phyloP scores from a whole-genome alignment of 2,113 vertebrate species.

The Microcebus ravelobensis region DNA sequence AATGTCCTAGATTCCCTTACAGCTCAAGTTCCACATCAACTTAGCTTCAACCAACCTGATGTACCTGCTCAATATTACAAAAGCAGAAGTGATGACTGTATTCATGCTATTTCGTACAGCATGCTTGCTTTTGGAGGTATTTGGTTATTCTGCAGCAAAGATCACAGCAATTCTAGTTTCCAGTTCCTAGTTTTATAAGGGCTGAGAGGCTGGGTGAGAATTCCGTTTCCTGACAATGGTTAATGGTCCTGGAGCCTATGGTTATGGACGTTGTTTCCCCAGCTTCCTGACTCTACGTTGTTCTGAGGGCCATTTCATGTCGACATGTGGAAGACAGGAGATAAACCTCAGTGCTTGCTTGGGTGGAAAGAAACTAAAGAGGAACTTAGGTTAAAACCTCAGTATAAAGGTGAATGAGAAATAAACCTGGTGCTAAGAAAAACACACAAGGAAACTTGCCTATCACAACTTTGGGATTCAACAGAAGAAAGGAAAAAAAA shows the following conservation, averaged over 20 bases:
- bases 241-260: neutral
- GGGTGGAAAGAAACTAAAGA: neutral
- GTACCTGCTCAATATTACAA: neutral
- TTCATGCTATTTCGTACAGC: neutral
- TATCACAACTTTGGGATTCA: neutral
- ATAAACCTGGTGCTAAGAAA: neutral
- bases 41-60: neutral
- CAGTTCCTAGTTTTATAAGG: neutral
- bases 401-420: neutral
- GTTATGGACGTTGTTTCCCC: neutral
- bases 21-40: neutral
- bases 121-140: neutral
- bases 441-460: neutral
- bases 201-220: neutral
- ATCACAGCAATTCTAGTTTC: neutral
- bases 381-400: neutral
- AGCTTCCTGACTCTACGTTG: neutral
- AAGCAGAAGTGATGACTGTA: neutral
- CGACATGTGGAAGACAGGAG: neutral
- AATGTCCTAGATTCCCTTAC: constrained; percentile 6
- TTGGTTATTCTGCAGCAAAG: neutral
- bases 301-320: neutral
- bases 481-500: constrained; percentile 7
- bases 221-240: neutral
- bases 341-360: neutral